Conservation (phyloP, 2,888 invertebrate species). For the Kuschelorhynchus macadamiae region DNA sequence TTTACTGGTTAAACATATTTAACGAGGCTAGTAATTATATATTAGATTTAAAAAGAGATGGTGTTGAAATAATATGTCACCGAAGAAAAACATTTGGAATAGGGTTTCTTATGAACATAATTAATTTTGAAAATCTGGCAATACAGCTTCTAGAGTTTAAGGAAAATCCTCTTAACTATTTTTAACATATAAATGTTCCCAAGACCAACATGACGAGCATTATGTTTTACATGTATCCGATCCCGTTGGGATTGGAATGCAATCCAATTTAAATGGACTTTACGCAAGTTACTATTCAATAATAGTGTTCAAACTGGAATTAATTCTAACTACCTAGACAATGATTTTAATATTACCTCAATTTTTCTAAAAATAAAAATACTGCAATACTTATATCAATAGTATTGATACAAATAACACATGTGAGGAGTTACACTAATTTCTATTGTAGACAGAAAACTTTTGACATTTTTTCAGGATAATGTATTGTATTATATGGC, state of each 20-base stretch:
- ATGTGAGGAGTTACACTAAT: constrained; percentile 26
- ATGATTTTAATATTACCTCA: constrained; percentile 26
- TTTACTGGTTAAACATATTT: no score
- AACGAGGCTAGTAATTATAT: no score
- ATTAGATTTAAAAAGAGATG: background rate
- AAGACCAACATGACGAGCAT: constrained; percentile 1
- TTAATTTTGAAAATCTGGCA: constrained; percentile 3
- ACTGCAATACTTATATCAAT: constrained; percentile 5
- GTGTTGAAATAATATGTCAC: background rate
- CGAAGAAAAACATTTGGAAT: no score
- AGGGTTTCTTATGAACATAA: no score
- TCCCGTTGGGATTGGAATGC: background rate
- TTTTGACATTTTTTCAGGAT: constrained; percentile 13
- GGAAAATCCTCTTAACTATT: constrained; percentile 9
- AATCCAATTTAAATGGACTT: constrained; percentile 34
- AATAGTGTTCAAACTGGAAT: constrained; percentile 27
- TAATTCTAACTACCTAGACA: constrained; percentile 27
- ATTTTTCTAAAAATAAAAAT: constrained; percentile 16
- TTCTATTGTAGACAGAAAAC: constrained; percentile 20
- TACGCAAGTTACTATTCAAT: constrained; percentile 19
- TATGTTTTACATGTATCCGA: constrained; percentile 11
- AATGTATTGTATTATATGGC: background rate
- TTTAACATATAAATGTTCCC: constrained; percentile 9
- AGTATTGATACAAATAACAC: background rate
- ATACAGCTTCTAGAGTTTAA: background rate